A percentile compares a stretch with the other conserved stretches of the same genome.
Evolutionary conservation across 1,140 invertebrate species (phyloP).

Genomic region (Gerris buenoi): DNA sequence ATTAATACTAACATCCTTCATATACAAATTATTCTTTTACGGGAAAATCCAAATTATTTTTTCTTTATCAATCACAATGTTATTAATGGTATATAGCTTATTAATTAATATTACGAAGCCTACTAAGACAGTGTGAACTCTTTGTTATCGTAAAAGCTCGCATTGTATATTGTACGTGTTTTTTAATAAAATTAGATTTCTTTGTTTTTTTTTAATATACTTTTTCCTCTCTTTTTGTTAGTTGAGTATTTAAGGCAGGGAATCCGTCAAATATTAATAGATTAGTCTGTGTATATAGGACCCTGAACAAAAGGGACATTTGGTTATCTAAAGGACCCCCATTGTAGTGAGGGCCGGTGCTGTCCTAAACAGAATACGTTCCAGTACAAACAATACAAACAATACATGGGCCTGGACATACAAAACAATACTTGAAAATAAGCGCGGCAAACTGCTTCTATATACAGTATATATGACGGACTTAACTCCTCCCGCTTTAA

Average conservation of each 20-base stretch:
- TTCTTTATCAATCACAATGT: too few species aligned
- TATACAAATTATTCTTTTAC: too few species aligned
- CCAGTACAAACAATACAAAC: neutral
- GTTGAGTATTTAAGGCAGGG: neutral
- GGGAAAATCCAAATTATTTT: too few species aligned
- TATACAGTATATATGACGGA: neutral
- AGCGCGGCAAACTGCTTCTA: neutral
- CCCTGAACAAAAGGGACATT: neutral
- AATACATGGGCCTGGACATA: neutral
- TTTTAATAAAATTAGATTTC: too few species aligned
- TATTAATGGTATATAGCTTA: too few species aligned
- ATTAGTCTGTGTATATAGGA: neutral
- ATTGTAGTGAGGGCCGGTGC: neutral
- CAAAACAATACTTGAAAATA: neutral
- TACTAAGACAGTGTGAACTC: too few species aligned
- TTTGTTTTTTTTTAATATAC: too few species aligned
- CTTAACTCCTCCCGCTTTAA: neutral
- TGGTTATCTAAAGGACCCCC: neutral
- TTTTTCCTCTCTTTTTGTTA: too few species aligned
- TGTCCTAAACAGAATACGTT: neutral
- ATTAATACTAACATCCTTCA: too few species aligned
- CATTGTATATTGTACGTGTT: too few species aligned
- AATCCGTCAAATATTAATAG: neutral
- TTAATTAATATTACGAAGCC: too few species aligned
- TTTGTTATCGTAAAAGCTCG: too few species aligned